Conservation (phyloP, 2,888 invertebrate species). For the Drosophila austrosaltans region DNA sequence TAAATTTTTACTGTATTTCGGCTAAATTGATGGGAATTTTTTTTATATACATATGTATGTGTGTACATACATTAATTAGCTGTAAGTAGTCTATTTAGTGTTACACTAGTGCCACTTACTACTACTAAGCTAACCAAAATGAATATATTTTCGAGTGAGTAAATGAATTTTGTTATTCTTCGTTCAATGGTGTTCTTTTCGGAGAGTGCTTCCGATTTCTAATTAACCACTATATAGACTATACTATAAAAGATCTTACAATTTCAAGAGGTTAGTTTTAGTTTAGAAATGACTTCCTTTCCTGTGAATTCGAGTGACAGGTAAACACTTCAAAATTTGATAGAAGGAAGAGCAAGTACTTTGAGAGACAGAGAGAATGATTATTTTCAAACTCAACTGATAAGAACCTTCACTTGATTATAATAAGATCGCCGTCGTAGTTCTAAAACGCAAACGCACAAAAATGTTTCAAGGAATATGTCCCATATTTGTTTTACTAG, state of each 20-base stretch:
- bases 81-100: neutral
- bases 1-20: conserved; percentile 11
- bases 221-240: too few relatives aligned
- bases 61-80: conserved; percentile 1
- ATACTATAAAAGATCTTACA: too few relatives aligned
- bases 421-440: neutral
- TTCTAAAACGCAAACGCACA: neutral
- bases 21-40: conserved; percentile 13
- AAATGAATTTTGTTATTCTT: too few relatives aligned
- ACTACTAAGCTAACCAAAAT: too few relatives aligned
- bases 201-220: neutral
- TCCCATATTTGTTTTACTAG: neutral
- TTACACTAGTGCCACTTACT: neutral
- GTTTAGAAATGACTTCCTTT: neutral
- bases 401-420: neutral
- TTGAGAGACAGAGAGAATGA: neutral
- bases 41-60: neutral
- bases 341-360: neutral
- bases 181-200: too few relatives aligned
- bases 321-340: neutral
- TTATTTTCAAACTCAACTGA: neutral
- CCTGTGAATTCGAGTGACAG: neutral
- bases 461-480: neutral
- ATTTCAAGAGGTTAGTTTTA: too few relatives aligned
- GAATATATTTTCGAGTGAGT: too few relatives aligned